Conservation (phyloP, 2,797 vertebrate genomes). For the Betta splendens region DNA sequence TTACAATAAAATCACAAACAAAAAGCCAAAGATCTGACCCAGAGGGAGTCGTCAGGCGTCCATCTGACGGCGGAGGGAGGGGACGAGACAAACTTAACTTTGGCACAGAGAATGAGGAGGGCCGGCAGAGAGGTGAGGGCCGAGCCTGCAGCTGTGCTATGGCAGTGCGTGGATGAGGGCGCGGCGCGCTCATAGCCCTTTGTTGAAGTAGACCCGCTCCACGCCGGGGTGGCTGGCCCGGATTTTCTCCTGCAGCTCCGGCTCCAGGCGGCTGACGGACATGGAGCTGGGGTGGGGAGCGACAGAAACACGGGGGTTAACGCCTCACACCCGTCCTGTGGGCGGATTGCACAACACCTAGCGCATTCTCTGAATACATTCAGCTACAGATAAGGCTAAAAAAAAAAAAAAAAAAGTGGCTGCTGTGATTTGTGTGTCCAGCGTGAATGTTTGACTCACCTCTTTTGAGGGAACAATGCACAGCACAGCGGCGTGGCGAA, state of each 20-base stretch:
- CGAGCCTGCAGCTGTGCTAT: conserved; percentile 56
- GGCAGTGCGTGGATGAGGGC: conserved; percentile 62
- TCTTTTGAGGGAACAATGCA: conserved; percentile 97
- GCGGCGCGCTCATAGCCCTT: conserved; percentile 88
- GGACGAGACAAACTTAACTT: conserved; percentile 78
- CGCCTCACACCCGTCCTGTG: conserved; percentile 4
- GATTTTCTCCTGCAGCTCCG: conserved; percentile 92
- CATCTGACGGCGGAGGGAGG: conserved; percentile 49
- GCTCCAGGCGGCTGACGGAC: conserved; percentile 89
- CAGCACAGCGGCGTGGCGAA: conserved; percentile 98
- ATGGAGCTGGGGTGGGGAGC: conserved; percentile 85
- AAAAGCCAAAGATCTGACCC: conserved; percentile 49
- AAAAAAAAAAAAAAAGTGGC: too few species aligned
- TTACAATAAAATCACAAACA: conserved; percentile 61
- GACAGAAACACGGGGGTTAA: conserved; percentile 9
- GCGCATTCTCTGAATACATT: conserved; percentile 17
- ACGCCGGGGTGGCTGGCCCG: conserved; percentile 83
- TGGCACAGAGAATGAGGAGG: conserved; percentile 80
- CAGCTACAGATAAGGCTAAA: background rate
- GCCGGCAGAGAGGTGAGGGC: conserved; percentile 54
- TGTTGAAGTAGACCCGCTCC: conserved; percentile 95
- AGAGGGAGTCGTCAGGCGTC: conserved; percentile 38
- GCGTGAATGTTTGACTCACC: conserved; percentile 76
- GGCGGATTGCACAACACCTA: conserved; percentile 28
- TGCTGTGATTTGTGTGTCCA: background rate